These are phyloP conservation scores for Nomada fabriciana DNA, from an alignment of 2,888 invertebrate species.

Conservation along the genomic window DNA sequence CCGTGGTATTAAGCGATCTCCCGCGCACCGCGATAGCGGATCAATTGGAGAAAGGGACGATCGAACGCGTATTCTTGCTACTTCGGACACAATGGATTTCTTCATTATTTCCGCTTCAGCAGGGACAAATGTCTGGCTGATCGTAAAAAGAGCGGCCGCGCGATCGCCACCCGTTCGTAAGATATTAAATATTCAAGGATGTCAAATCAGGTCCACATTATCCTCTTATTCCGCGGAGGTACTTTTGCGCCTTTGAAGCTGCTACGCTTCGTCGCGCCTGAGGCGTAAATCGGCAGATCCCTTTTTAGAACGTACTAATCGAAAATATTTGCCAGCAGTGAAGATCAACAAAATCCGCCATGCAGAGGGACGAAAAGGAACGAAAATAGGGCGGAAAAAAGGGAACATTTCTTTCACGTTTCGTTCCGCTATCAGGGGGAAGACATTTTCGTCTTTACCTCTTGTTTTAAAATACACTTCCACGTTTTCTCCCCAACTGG, in stretches of 20 bases:
- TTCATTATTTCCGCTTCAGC: constrained; percentile 63
- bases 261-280: constrained; percentile 51
- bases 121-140: constrained; percentile 40
- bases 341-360: constrained; percentile 68
- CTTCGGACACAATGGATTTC: constrained; percentile 45
- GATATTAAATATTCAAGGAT: constrained; percentile 77
- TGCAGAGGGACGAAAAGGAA: constrained; percentile 3
- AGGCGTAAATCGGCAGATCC: constrained; percentile 48
- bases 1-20: constrained; percentile 46
- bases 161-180: constrained; percentile 58
- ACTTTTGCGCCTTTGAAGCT: constrained; percentile 61
- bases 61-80: constrained; percentile 43
- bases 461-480: constrained; percentile 24
- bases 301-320: constrained; percentile 61
- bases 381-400: background rate
- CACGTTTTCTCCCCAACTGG: constrained; percentile 5
- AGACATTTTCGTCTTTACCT: constrained; percentile 18
- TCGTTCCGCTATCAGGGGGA: background rate
- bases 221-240: constrained; percentile 70
- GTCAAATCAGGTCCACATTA: constrained; percentile 71
- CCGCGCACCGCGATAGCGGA: constrained; percentile 28
- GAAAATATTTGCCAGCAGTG: constrained; percentile 70
- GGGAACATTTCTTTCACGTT: constrained; percentile 36
- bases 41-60: constrained; percentile 49
- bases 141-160: constrained; percentile 48